Base-by-base conservation (phyloP, 2,888 invertebrate genomes). In the Meteorus colon region DNA sequence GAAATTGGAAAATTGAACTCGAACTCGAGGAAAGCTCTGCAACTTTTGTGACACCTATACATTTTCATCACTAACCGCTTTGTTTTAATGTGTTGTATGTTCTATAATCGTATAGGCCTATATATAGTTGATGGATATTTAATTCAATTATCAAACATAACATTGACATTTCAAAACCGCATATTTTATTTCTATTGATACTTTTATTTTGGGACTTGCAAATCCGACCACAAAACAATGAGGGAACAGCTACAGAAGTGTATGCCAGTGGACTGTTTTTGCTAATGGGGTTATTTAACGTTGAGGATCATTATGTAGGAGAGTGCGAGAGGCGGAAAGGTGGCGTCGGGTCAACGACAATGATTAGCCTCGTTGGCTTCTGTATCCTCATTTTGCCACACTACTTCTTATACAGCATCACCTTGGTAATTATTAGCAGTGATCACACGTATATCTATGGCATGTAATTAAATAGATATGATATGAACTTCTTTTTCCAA, bases 1-100 rank as follows among this genome's bases (percentile, higher is more conserved):
- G 86, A 87, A 87, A 88, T 88, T 87, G 87, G 87, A 85, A 86
- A 87, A 87, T 85, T 88, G 85, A 86, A 87, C 85, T 82, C 82
- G 82, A 81, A 82, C 80, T 82, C 79, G 69, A 70, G 76, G 65
- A 78, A 77, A 77, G 82, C 81, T 77, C 80, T 80, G 77, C 73
- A 73, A 73, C 51, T 66, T 59, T 41, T 67, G 59, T 51, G 14
- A 75, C 34, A 45, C 29, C 68, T 31, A 19, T 72, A 66, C n/a
- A 48, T 65, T 71, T 59, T 51, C 24, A 24, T 51, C 62, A 51
- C 45, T 65, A 29, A 66, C 55, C 55, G 29, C 10, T n/a, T 31
- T 48, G 14, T 19, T 59, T 12, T 10, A 60, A n/a, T 27, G 27
- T 70, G 14, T 29, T 6, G 27, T 19, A n/a, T 59, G 16, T 55